Evolutionary conservation across 2,113 vertebrate species (phyloP), one percentile per base, ranked within the genome.

Genomic region (Proterorhinus semilunaris): DNA sequence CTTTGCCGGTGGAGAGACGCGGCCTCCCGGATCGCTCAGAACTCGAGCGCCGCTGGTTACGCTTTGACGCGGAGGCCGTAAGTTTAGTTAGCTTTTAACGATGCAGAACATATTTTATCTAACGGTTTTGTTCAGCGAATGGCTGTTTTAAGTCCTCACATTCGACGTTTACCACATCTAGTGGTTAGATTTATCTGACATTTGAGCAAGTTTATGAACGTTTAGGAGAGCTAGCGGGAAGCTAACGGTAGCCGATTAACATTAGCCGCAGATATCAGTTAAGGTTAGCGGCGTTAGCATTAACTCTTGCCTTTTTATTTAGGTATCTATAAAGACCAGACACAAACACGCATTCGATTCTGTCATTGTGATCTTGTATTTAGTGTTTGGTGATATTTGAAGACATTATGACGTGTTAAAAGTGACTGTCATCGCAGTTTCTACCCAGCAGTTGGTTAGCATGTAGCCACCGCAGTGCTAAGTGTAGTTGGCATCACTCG

Each of bases 21-120:
- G 93, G 93, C 92, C 93, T 91, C 7, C 46, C 76, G 80, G 87
- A 66, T 87, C 81, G 71, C 85, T 21, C 76, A 72, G 88, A 92
- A 94, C 91, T 92, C 78, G 85, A 92, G 78, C 46, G 8, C 72
- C 88, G 87, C 42, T 78, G 88, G 10, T 83, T 9, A 6, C 0
- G 44, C 46, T 48, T 0, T 7, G 8, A 45, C 36, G 15, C 9
- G 0, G 54, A 84, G 89, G 89, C 87, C 88, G 47, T 68, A 1
- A 5, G 1, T n/a, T 8, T 43, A 36, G 9, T 52, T 68, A 0
- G 1, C 42, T 27, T 47, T 7, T 47, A 63, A 16, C 43, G 45
- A 10, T 4, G 8, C 45, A 69, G 43, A 9, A 47, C 8, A 0
- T 0, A 0, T 11, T 13, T 50, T 10, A 15, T 42, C 17, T 10